Evolutionary conservation across 2,113 vertebrate genomes (phyloP), one percentile per base, ranked within the genome.

Genomic region (Austrofundulus limnaeus): DNA sequence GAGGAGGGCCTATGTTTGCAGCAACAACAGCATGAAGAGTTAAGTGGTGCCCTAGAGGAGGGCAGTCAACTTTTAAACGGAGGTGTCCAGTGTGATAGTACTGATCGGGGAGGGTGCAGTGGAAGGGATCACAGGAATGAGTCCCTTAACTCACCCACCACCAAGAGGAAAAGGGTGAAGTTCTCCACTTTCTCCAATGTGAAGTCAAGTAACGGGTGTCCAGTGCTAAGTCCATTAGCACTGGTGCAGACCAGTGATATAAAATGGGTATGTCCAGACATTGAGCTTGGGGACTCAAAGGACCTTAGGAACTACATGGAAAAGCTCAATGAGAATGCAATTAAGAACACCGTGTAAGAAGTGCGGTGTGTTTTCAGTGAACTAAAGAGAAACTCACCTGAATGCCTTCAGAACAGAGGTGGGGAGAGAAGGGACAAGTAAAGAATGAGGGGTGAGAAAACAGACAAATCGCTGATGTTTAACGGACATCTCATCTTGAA

Each of bases 131-230:
- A 88, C 62, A 91, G 64, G 46, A 85, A 45, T 0, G 94, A 95
- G 37, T 91, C 94, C 0, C 82, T 92, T 43, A 92, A 92, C 75
- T 93, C 92, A 0, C 96, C 96, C 14, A 93, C 95, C 16, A 95
- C 95, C 62, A 93, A 91, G 75, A 86, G 95, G 84, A 98, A 97
- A 92, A 87, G 95, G 78, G 97, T 99, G 53, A 95, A 96, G 87
- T 98, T 99, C 60, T 94, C 95, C 4, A 95, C 95, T 0, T 98
- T 98, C 77, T 94, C 94, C 54, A 92, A 94, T 63, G 87, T 92
- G 77, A 96, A 94, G 38, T 78, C 94, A 0, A 93, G 94, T 9
- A 93, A 92, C 15, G 83, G 94, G 66, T 90, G 94, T 81, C 94
- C 95, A 11, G 89, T 90, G 0, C 91, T 94, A 79, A 94, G 93